Base-by-base conservation (phyloP, 2,888 invertebrate species). In the Meteorus cinctellus region DNA sequence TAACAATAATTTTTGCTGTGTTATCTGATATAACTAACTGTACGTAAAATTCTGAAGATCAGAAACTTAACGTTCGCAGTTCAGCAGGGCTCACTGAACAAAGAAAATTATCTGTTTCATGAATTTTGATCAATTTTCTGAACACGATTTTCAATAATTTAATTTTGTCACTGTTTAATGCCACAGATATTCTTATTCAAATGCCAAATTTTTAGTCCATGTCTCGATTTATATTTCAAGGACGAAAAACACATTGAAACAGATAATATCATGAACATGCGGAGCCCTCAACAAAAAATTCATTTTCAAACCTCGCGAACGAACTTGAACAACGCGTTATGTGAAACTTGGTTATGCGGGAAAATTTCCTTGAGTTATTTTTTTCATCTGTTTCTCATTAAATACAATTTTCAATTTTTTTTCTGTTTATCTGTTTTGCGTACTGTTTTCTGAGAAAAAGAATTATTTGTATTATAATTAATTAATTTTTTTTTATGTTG, bases 241-340 rank as follows among this genome's bases (percentile, higher is more conserved):
- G 4, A 34, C 5, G 12, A 41, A 31, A 29, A 31, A 29, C 3
- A 62, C 16, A 62, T 16, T 29, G 14, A 31, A 63, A 72, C 71
- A 60, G 27, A 71, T 45, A 71, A 71, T 62, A 24, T 24, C 24
- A 24, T 10, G 55, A 19, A 34, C 36, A 12, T 36, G 16, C 12
- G 36, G 34, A 36, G 24, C 75, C 55, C 79, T 65, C 72, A 78
- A 78, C 75, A 75, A 72, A 75, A 74, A 75, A 77, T 34, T 66
- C 59, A 29, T 24, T 59, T 34, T 27, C 73, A 84, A 82, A 81
- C 80, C 81, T 86, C 84, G 86, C 86, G 87, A 88, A 88, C 86
- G 83, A 85, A 88, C 85, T 86, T 86, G 86, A 87, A 89, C 86
- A 88, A 89, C 87, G 87, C 86, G 86, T 88, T 55, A 85, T 86